Evolutionary conservation across 1,140 invertebrate genomes (phyloP), one percentile per base, ranked within the genome.

Genomic region (Cherax quadricarinatus): DNA sequence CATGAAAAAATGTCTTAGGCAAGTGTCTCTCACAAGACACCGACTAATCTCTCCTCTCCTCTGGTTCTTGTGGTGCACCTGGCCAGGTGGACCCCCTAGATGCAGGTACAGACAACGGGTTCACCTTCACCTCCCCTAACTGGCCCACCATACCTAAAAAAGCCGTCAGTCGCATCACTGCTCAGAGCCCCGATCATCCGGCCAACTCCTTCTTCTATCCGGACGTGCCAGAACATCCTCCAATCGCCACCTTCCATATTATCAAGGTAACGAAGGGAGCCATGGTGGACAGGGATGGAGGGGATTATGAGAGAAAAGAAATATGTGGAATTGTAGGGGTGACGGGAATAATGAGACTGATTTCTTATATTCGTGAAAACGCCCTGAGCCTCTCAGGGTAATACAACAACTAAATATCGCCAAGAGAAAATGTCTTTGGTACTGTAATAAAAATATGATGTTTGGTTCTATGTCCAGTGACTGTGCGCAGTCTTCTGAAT

Each of bases 61-160:
- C 30, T 41, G 30, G 30, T 41, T 41, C 30, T 41, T 41, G 30
- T 2, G 30, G 30, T 41, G 30, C 30, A 41, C 30, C 30, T 41
- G 30, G 3, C 49, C 95, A 98, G 97, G 97, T 99, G 94, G 98
- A 98, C 95, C 99, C 99, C 24, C 96, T 99, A 94, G 99, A 99
- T 95, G 99, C 98, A 51, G 99, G 99, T 79, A 99, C 98, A 62
- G 98, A 99, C 96, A 98, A 98, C 95, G 99, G 99, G 0, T 98
- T 98, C 95, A 99, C 98, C 86, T 99, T 99, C 95, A 99, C 98
- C 91, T 98, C 98, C 51, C 97, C 98, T 62, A 99, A 99, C 95
- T 98, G 98, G 97, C 97, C 97, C 70, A 98, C 98, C 4, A 97
- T 97, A 89, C 98, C 98, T 1, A 97, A 97, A 95, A 97, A 98